Conservation (phyloP, 1,140 invertebrate genomes). For the Homarus americanus region DNA sequence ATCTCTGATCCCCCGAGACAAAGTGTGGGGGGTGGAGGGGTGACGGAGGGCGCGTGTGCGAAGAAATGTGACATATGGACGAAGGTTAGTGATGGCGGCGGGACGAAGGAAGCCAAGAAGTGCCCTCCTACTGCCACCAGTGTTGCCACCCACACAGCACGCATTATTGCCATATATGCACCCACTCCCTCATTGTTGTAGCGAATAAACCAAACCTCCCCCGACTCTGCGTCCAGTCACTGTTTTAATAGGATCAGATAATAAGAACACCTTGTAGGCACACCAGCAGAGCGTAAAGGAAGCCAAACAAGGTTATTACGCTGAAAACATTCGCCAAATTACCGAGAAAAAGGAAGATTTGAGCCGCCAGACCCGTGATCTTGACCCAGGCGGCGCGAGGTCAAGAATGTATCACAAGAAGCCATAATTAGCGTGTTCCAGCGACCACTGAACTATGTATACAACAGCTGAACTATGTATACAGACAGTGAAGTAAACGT, state of each 20-base stretch:
- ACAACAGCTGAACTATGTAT: background rate
- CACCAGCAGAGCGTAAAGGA: background rate
- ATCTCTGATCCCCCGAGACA: background rate
- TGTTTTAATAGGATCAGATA: background rate
- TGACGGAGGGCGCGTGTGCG: background rate
- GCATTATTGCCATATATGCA: conserved; percentile 1
- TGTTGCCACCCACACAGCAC: conserved; percentile 41
- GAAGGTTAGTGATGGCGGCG: background rate
- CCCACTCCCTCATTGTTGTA: background rate
- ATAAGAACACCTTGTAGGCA: background rate
- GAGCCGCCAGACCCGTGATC: conserved; percentile 2
- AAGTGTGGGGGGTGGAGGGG: background rate
- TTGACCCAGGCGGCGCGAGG: background rate
- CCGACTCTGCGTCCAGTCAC: background rate
- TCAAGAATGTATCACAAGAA: conserved; percentile 23
- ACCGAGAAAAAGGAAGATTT: background rate
- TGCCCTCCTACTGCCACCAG: conserved; percentile 54
- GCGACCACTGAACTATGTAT: background rate
- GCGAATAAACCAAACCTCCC: background rate
- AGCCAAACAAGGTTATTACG: background rate
- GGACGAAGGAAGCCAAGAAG: conserved; percentile 43
- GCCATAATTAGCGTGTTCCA: background rate
- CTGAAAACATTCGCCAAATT: background rate
- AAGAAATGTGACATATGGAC: conserved; percentile 24
- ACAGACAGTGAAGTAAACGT: no score